Base-by-base conservation (phyloP, 2,888 invertebrate species). In the Hypselothyrea guttata region DNA sequence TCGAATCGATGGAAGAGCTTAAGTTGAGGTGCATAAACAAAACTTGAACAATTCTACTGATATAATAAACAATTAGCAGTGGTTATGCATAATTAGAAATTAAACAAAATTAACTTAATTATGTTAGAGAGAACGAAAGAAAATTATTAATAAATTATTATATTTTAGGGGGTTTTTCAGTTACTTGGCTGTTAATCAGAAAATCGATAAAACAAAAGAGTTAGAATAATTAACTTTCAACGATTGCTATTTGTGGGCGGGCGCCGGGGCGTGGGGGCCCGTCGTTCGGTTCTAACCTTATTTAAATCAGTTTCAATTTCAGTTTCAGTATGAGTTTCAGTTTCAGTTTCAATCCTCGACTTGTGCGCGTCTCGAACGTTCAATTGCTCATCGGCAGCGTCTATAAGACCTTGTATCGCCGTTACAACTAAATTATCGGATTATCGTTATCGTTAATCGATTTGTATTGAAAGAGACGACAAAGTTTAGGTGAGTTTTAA, bases 361-460 rank as follows among this genome's bases (percentile, higher is more conserved):
- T 83, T 82, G 71, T 79, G 85, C 86, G 89, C 88, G 86, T 90
- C 88, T 88, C 86, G 89, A 86, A 87, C 83, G 85, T 88, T 90
- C 83, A 90, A 87, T 88, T 90, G 89, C 87, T 90, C 90, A 82
- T 90, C 90, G 71, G 90, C 90, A 86, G 90, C 89, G 87, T 90
- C 90, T 86, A 90, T 90, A 79, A 90, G 88, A 87, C 90, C 90
- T 88, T 90, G 90, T 85, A 90, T 90, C 66, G 90, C 90, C 85
- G 90, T 90, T 85, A 90, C 90, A 88, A 90, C 90, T 90, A 82
- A 22, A 22, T 22, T 22, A 46, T 65, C 55, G 48, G 38, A 56
- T 44, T 12, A 41, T 49, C 22, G 22, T 44, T 12, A 41, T 49
- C 22, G 22, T 22, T 22, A 4, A 22, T 22, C 22, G 22, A 22